Evolutionary conservation across 2,113 vertebrate species (phyloP), one percentile per base, ranked within the genome.

Genomic region (Thymallus thymallus): DNA sequence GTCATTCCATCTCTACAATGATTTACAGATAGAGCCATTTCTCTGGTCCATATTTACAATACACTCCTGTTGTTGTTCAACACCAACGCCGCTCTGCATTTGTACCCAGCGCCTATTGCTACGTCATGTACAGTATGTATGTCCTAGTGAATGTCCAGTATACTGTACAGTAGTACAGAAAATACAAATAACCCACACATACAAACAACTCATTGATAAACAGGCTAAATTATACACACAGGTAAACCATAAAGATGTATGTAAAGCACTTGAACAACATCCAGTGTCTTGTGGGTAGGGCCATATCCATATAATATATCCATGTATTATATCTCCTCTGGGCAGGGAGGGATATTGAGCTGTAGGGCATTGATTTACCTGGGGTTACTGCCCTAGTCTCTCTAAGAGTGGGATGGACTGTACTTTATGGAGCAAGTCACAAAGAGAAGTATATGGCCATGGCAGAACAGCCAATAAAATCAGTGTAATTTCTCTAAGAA

Each of bases 161-260:
- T 85, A 87, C 87, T 87, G 79, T 89, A 41, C 35, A 2, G 10
- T 41, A 12, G 35, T 41, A 68, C 62, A 85, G 85, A 88, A 90
- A 84, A 87, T 84, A 88, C 85, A 85, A 86, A 51, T 51, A 51
- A 89, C 75, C 74, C 85, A 85, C 86, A 88, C 84, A 32, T 56
- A 66, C 72, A 74, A n/a, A 66, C 72, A 84, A 83, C 73, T 86
- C 88, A 85, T 76, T 83, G 80, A 88, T 89, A 85, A 89, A 80
- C 73, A 81, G 72, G 76, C 79, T 83, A 83, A 71, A 76, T 77
- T 88, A 82, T 86, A 88, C 87, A 90, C 87, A 71, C 10, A 41
- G 35, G 48, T 70, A 80, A 80, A 79, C 75, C 76, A 62, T 10
- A 80, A 67, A 82, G 74, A 63, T 80, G 81, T 41, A 76, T 78